Conservation (phyloP, 2,797 vertebrate species). For the Centropyge bicolor region DNA sequence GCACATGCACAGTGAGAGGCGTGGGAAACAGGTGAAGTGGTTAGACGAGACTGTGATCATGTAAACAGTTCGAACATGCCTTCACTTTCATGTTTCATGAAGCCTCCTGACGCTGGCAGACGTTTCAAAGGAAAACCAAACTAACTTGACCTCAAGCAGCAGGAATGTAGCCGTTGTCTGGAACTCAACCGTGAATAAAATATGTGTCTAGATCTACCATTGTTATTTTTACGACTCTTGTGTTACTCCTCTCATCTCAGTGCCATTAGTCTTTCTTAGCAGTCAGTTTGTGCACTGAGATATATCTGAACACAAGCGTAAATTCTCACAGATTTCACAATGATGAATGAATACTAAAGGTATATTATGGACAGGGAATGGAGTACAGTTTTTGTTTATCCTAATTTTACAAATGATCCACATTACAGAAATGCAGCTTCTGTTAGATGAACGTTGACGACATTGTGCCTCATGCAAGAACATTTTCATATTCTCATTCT, state of each 20-base stretch:
- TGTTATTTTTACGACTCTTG: constrained; percentile 6
- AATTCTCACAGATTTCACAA: neutral
- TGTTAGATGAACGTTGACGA: too few species aligned
- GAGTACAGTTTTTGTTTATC: neutral
- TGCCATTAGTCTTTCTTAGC: neutral
- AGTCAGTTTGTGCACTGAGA: neutral
- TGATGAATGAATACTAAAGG: neutral
- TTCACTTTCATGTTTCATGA: constrained; percentile 26
- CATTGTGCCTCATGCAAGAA: neutral
- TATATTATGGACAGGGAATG: neutral
- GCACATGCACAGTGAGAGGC: constrained; percentile 6
- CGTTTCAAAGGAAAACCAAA: constrained; percentile 12
- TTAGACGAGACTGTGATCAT: constrained; percentile 22
- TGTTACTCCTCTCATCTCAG: neutral
- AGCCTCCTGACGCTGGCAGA: constrained; percentile 12
- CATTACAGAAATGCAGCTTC: too few species aligned
- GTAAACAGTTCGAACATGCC: constrained; percentile 26
- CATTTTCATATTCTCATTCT: neutral
- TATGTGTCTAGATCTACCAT: constrained; percentile 1
- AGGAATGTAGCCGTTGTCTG: constrained; percentile 49
- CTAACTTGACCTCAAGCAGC: constrained; percentile 14
- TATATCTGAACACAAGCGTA: neutral
- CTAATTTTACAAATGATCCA: neutral
- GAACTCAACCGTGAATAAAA: constrained; percentile 45
- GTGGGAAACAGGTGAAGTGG: constrained; percentile 68